These are phyloP conservation scores for Araneus ventricosus DNA, from an alignment of 1,140 invertebrate genomes.

Conservation along the genomic window DNA sequence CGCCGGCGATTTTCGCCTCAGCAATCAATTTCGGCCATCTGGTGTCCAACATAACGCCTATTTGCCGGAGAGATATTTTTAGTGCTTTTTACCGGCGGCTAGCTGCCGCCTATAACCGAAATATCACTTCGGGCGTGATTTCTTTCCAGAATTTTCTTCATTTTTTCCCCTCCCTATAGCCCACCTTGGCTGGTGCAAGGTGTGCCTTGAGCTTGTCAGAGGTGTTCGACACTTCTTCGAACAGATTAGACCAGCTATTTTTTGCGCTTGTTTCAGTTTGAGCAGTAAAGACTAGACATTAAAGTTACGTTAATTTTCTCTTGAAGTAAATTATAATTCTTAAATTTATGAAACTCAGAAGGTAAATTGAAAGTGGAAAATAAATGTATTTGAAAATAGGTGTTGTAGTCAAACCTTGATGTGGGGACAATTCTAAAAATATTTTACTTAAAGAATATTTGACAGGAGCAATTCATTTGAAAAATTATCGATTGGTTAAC, in stretches of 20 bases:
- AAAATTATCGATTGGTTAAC: too few relatives aligned
- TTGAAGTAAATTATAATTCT: not conserved
- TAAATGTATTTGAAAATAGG: too few relatives aligned
- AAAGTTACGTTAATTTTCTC: not conserved
- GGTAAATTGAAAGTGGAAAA: too few relatives aligned
- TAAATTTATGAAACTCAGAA: too few relatives aligned
- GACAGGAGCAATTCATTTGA: too few relatives aligned
- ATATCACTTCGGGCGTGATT: constrained; percentile 39
- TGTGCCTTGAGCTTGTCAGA: not conserved
- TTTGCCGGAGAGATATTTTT: constrained; percentile 48
- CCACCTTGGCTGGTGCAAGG: not conserved
- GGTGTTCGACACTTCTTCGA: not conserved
- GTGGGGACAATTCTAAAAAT: too few relatives aligned
- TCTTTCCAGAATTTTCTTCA: not conserved
- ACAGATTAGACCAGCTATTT: not conserved
- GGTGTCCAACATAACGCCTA: constrained; percentile 61
- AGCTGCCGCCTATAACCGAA: constrained; percentile 18
- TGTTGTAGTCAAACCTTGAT: too few relatives aligned
- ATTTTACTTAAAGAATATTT: too few relatives aligned
- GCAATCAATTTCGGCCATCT: constrained; percentile 70
- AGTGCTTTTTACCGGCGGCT: constrained; percentile 16
- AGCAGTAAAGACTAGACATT: not conserved
- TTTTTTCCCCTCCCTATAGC: not conserved
- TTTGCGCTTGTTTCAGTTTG: not conserved
- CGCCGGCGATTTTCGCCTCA: constrained; percentile 70